Percentiles rank a stretch among this genome's conserved stretches.
These are phyloP conservation scores for Anomalospiza imberbis DNA, from an alignment of 2,797 vertebrate species.

Conservation along the genomic window DNA sequence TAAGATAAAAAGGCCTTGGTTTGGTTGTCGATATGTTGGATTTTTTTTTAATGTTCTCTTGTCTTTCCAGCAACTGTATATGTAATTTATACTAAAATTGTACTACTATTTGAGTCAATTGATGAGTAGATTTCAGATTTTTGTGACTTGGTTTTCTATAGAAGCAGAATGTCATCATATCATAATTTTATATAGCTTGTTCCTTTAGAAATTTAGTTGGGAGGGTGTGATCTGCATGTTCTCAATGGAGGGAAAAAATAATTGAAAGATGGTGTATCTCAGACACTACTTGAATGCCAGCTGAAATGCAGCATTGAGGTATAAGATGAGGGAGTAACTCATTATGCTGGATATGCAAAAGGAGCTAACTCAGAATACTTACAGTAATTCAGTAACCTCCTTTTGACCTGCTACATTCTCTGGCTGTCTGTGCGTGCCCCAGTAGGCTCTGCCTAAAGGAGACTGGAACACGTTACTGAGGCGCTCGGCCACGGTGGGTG, in stretches of 20 bases:
- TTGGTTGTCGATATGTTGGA: background rate
- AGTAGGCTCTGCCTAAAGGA: accelerated
- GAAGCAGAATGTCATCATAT: background rate
- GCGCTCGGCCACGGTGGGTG: background rate
- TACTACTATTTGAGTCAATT: background rate
- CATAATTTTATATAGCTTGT: background rate
- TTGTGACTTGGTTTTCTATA: background rate
- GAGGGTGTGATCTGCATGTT: background rate
- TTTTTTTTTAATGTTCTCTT: background rate
- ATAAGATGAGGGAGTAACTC: background rate
- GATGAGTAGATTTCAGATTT: background rate
- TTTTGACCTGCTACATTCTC: background rate
- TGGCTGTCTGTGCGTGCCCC: background rate
- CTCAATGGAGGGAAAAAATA: background rate
- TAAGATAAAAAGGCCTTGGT: background rate
- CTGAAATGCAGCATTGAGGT: background rate
- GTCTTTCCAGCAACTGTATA: background rate
- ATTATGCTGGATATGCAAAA: background rate
- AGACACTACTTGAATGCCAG: background rate
- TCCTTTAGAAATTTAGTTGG: background rate
- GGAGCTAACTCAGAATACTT: background rate
- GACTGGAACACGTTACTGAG: accelerated
- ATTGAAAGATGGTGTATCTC: background rate
- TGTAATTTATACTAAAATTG: background rate
- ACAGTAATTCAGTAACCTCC: background rate